These are phyloP conservation scores for Calyptommatus sinebrachiatus DNA, from an alignment of 2,113 vertebrate species.

Conservation along the genomic window DNA sequence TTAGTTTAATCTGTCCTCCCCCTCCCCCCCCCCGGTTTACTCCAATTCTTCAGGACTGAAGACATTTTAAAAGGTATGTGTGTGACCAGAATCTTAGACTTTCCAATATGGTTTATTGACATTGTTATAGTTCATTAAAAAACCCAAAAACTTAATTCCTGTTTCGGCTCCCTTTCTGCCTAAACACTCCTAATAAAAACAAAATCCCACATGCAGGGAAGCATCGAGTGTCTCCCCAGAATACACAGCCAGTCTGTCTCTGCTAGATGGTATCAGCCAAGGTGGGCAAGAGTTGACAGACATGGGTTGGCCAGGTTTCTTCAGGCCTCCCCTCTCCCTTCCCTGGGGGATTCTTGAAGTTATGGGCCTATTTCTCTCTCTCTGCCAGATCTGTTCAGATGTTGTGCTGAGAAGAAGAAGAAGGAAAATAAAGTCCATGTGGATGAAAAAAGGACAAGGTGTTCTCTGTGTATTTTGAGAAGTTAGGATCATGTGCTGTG, in stretches of 20 bases:
- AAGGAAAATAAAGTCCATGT: neutral
- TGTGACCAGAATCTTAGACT: neutral
- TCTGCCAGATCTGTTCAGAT: neutral
- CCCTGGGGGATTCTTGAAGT: neutral
- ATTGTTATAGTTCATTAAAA: neutral
- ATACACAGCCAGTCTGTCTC: neutral
- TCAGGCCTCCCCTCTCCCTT: neutral
- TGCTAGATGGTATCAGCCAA: neutral
- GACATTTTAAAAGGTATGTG: too few relatives aligned
- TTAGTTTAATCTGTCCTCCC: too few relatives aligned
- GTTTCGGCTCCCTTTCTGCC: too few relatives aligned
- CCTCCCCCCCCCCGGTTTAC: too few relatives aligned
- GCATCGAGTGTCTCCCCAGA: neutral
- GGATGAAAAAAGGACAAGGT: slow-evolving; percentile 1
- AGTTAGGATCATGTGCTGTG: slow-evolving; percentile 2
- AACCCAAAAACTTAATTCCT: neutral
- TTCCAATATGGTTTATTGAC: neutral
- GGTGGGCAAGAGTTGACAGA: slow-evolving; percentile 2
- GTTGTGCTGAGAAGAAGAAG: neutral
- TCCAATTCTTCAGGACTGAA: too few relatives aligned
- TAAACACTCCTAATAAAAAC: neutral
- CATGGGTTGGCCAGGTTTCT: neutral
- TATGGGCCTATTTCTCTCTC: neutral
- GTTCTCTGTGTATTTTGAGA: slow-evolving; percentile 10
- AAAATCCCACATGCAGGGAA: neutral